A percentile compares a stretch with the other conserved stretches of the same genome.
These are phyloP conservation scores for Drosophila lini DNA, from an alignment of 1,140 invertebrate species.

Conservation along the genomic window DNA sequence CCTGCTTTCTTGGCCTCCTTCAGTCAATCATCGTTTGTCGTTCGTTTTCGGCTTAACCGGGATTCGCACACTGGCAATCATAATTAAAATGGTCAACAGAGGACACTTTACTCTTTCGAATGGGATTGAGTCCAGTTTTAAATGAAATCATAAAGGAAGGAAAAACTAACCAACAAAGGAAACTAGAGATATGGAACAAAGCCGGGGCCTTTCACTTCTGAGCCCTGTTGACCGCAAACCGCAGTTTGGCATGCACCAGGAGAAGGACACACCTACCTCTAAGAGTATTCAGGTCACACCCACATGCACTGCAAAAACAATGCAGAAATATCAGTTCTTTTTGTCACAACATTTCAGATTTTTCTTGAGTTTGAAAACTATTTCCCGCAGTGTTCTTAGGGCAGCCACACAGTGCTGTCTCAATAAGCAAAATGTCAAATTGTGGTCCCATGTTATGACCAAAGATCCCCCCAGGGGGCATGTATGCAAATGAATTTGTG, in stretches of 20 bases:
- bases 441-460: conserved; percentile 54
- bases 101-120: conserved; percentile 6
- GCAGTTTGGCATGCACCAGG: conserved; percentile 22
- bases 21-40: conserved; percentile 46
- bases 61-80: conserved; percentile 39
- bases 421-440: conserved; percentile 48
- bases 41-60: conserved; percentile 60
- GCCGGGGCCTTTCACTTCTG: conserved; percentile 2
- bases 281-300: conserved; percentile 33
- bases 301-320: conserved; percentile 5
- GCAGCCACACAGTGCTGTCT: not conserved
- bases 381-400: not conserved
- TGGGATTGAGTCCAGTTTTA: not conserved
- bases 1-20: conserved; percentile 30
- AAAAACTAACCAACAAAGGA: conserved; percentile 8
- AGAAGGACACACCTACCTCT: not conserved
- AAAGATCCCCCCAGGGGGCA: conserved; percentile 10
- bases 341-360: too few species aligned
- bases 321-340: not conserved
- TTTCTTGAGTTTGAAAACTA: not conserved
- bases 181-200: conserved; percentile 12
- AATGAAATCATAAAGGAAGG: conserved; percentile 4
- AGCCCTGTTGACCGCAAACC: conserved; percentile 32
- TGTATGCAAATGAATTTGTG: conserved; percentile 62
- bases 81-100: conserved; percentile 62